These are phyloP conservation scores for Pristionchus fissidentatus DNA, from an alignment of 2,888 invertebrate species.

Conservation along the genomic window DNA sequence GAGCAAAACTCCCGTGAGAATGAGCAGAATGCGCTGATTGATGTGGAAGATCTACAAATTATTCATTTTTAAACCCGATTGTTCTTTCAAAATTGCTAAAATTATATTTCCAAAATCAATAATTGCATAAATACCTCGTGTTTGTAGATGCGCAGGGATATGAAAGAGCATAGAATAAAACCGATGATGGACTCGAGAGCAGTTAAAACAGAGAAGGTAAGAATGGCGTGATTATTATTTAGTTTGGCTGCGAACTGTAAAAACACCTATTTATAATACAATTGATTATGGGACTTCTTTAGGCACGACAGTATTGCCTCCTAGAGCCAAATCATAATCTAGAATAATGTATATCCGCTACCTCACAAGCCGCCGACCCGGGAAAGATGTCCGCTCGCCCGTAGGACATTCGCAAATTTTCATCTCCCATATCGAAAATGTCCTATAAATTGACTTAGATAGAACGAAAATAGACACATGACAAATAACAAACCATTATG, in stretches of 20 bases:
- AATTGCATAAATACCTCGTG: no score
- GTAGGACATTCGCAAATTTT: neutral
- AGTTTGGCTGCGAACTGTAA: neutral
- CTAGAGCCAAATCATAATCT: neutral
- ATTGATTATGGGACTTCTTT: neutral
- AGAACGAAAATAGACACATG: no score
- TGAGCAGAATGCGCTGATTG: constrained; percentile 50
- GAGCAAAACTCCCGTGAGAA: neutral
- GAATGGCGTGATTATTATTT: neutral
- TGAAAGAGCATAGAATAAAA: neutral
- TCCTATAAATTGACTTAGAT: neutral
- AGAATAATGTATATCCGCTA: no score
- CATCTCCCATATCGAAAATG: neutral
- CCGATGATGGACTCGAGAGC: neutral
- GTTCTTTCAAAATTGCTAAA: no score
- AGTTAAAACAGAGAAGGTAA: neutral
- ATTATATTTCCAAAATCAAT: no score
- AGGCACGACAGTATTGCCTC: neutral
- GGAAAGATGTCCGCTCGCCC: neutral
- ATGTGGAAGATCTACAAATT: constrained; percentile 48
- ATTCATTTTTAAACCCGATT: no score
- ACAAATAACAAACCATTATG: neutral
- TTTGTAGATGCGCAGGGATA: neutral
- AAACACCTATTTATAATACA: neutral
- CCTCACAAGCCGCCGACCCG: constrained; percentile 19